Percentiles rank a stretch among this genome's conserved stretches.
phyloP scores from a whole-genome alignment of 64 coral and sea anemone genomes.

The Anthopleura sola region DNA sequence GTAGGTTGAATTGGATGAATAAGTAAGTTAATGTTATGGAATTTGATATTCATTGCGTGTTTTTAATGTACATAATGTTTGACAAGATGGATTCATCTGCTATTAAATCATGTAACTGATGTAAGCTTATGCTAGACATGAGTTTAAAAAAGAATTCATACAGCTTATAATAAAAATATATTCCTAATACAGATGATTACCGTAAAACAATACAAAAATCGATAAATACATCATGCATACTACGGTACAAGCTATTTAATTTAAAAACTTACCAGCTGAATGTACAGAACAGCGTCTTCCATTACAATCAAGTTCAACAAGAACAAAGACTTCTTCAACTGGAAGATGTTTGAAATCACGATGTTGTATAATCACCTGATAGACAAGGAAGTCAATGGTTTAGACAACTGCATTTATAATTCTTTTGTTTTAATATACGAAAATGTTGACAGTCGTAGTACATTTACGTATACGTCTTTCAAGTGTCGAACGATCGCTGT shows the following conservation, averaged over 20 bases:
- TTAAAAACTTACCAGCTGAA: constrained; percentile 1
- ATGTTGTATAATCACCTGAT: not conserved
- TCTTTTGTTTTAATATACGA: not conserved
- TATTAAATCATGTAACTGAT: too few species aligned
- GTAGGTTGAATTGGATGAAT: not conserved
- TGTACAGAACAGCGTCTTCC: not conserved
- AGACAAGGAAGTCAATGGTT: not conserved
- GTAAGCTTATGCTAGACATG: not conserved
- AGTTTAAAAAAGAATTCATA: not conserved
- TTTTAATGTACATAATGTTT: not conserved
- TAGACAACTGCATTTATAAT: not conserved
- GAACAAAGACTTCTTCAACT: not conserved
- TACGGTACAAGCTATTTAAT: not conserved
- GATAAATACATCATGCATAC: not conserved
- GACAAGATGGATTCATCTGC: not conserved
- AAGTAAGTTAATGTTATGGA: not conserved
- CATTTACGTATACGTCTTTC: not conserved
- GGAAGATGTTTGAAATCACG: not conserved
- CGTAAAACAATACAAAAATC: not conserved
- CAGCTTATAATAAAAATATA: not conserved
- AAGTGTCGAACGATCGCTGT: not conserved
- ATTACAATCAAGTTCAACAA: not conserved
- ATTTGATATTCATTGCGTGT: not conserved
- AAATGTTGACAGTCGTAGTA: not conserved
- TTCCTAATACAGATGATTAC: too few species aligned